Conservation (phyloP, 2,888 invertebrate species). For the Dasysyrphus tricinctus region DNA sequence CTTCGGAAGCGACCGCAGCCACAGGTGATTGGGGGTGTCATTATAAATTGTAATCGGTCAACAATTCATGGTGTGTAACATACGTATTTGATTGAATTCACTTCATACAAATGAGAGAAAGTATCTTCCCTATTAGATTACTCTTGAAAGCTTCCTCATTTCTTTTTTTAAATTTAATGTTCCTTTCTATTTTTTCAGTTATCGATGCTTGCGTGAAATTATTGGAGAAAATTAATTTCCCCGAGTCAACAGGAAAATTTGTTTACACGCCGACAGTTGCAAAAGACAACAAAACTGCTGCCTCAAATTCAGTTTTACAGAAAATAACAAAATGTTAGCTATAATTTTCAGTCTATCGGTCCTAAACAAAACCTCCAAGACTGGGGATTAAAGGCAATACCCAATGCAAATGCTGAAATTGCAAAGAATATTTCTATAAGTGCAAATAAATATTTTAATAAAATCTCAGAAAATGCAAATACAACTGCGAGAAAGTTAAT, state of each 20-base stretch:
- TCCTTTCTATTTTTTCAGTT: constrained; percentile 34
- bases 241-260: constrained; percentile 53
- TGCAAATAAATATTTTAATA: constrained; percentile 55
- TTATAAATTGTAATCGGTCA: no score
- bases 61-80: constrained; percentile 84
- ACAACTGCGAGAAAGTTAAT: constrained; percentile 45
- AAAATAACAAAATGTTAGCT: constrained; percentile 58
- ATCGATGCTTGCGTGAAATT: constrained; percentile 35
- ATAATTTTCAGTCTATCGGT: constrained; percentile 61
- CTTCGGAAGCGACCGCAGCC: no score
- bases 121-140: no score
- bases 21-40: constrained; percentile 84
- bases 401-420: constrained; percentile 31
- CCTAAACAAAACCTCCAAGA: constrained; percentile 42
- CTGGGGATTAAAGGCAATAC: constrained; percentile 52
- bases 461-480: constrained; percentile 49
- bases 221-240: constrained; percentile 31
- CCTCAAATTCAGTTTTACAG: constrained; percentile 57
- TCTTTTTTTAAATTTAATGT: no score
- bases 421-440: constrained; percentile 56
- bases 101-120: no score
- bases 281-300: not conserved
- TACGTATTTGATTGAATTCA: constrained; percentile 73
- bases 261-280: constrained; percentile 40
- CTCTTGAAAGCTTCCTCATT: no score